phyloP scores from a whole-genome alignment of 2,888 invertebrate species.

The Thyatira batis region DNA sequence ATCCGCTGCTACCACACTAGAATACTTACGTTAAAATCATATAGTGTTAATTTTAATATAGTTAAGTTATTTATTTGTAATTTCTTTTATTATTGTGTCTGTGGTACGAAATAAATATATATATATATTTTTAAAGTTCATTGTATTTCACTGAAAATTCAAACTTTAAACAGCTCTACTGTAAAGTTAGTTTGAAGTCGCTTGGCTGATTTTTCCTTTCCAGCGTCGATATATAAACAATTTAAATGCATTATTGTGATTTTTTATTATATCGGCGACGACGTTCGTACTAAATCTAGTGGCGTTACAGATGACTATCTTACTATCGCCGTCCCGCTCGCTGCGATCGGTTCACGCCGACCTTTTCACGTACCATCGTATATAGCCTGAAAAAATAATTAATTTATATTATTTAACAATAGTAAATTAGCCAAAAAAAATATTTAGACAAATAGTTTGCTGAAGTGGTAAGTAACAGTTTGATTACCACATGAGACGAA shows the following conservation, averaged over 20 bases:
- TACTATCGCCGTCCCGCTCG: constrained; percentile 40
- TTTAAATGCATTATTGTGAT: not conserved
- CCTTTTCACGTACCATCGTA: constrained; percentile 34
- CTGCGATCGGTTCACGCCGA: constrained; percentile 32
- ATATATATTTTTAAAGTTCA: too few relatives aligned
- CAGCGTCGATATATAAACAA: not conserved
- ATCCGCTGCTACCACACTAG: too few relatives aligned
- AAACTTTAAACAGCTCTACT: too few relatives aligned
- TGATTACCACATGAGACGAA: too few relatives aligned
- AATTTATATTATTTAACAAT: not conserved
- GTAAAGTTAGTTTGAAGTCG: too few relatives aligned
- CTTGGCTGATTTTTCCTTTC: too few relatives aligned
- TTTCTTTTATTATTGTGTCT: too few relatives aligned
- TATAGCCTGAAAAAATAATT: constrained; percentile 38
- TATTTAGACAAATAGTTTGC: not conserved
- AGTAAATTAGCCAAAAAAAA: not conserved
- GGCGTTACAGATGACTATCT: constrained; percentile 62
- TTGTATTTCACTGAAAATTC: too few relatives aligned
- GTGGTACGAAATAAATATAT: too few relatives aligned
- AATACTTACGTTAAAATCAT: too few relatives aligned
- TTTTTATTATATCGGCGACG: constrained; percentile 34
- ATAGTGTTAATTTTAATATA: too few relatives aligned
- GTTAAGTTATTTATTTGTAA: too few relatives aligned
- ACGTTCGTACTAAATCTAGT: constrained; percentile 63
- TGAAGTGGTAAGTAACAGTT: not conserved